These are phyloP conservation scores for Drosophila mojavensis DNA, from an alignment of 1,140 invertebrate genomes.

Conservation along the genomic window DNA sequence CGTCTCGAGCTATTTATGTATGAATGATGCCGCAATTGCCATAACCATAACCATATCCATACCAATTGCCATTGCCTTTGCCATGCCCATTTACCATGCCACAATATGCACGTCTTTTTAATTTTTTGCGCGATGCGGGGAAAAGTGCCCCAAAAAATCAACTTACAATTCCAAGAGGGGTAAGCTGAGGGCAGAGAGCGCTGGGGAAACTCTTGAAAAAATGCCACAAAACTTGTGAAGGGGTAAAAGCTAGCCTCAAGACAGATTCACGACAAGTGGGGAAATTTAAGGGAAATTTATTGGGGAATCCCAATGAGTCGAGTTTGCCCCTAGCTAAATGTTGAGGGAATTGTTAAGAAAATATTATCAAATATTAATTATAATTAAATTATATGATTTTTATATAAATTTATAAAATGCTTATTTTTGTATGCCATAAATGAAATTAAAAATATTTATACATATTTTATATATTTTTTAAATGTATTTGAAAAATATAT, in stretches of 20 bases:
- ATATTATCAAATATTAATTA: too few species aligned
- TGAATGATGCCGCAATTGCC: constrained; percentile 33
- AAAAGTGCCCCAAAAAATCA: neutral
- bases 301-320: constrained; percentile 18
- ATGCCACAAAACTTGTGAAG: constrained; percentile 4
- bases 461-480: too few species aligned
- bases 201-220: constrained; percentile 4
- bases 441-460: too few species aligned
- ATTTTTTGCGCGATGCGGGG: neutral
- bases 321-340: constrained; percentile 1
- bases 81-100: constrained; percentile 18
- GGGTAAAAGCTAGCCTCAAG: constrained; percentile 20
- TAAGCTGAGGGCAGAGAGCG: neutral
- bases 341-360: too few species aligned
- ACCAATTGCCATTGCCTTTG: neutral
- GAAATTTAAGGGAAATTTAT: constrained; percentile 6
- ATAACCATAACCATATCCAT: neutral
- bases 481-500: too few species aligned
- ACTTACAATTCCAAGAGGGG: constrained; percentile 29
- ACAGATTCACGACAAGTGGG: neutral
- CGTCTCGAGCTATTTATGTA: constrained; percentile 49
- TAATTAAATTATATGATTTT: too few species aligned
- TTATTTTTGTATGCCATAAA: too few species aligned
- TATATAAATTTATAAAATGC: too few species aligned
- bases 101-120: constrained; percentile 12